Percentiles rank a stretch among this genome's conserved stretches.
These are phyloP conservation scores for Trissolcus japonicus DNA, from an alignment of 2,888 invertebrate genomes.

Conservation along the genomic window DNA sequence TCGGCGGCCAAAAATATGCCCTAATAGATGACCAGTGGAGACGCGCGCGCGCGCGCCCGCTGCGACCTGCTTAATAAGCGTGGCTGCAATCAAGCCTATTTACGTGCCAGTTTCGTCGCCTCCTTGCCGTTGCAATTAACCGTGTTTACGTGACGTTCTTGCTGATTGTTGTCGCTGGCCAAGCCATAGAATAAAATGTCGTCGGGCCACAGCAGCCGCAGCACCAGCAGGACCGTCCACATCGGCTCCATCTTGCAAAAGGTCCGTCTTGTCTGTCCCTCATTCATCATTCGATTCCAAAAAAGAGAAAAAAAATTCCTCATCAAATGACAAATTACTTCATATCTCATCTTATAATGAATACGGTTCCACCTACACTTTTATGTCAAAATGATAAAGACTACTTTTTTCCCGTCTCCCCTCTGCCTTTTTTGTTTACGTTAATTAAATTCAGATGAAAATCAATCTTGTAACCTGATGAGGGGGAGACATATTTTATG, in stretches of 20 bases:
- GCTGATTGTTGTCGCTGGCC: too few species aligned
- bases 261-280: conserved; percentile 24
- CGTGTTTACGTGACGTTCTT: neutral
- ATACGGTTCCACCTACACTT: neutral
- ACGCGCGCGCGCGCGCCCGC: conserved; percentile 19
- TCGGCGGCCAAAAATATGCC: conserved; percentile 16
- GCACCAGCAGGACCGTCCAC: conserved; percentile 70
- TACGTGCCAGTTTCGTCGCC: neutral
- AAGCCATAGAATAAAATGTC: conserved; percentile 58
- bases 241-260: conserved; percentile 86
- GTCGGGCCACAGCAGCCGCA: conserved; percentile 72
- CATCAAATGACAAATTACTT: neutral
- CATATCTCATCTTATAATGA: neutral
- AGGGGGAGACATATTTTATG: too few species aligned
- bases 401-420: neutral
- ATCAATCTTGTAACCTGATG: too few species aligned
- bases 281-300: too few species aligned
- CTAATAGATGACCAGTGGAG: conserved; percentile 22
- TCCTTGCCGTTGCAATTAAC: neutral
- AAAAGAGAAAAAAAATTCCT: too few species aligned
- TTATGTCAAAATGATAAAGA: too few species aligned
- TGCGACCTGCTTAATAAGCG: conserved; percentile 36
- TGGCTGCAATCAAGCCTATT: conserved; percentile 25
- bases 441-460: too few species aligned
- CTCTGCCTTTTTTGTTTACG: neutral